phyloP scores from a whole-genome alignment of 2,797 vertebrate genomes.

The Eulemur coronatus region DNA sequence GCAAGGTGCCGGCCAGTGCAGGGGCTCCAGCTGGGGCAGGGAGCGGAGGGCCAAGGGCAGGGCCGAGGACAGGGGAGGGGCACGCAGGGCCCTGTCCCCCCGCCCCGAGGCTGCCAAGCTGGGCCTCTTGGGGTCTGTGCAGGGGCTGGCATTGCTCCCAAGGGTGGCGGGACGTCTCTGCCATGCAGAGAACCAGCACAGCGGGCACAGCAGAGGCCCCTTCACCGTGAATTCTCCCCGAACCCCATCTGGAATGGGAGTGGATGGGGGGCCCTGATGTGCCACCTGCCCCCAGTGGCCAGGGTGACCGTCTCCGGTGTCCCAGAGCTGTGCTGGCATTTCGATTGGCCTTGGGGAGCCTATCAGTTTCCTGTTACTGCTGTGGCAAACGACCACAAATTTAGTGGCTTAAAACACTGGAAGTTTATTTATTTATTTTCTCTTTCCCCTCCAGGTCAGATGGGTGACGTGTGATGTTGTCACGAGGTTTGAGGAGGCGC shows the following conservation, averaged over 20 bases:
- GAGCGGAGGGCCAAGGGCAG: background rate
- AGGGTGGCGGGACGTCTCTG: background rate
- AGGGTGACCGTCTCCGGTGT: background rate
- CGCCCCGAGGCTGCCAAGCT: rapidly evolving
- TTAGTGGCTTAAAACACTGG: background rate
- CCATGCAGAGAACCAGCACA: background rate
- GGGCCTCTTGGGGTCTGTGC: background rate
- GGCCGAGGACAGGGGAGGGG: no score
- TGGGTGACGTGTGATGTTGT: no score
- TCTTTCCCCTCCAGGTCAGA: no score
- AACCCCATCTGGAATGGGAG: no score
- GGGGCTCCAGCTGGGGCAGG: background rate
- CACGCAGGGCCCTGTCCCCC: rapidly evolving
- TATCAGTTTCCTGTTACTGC: background rate
- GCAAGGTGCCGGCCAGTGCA: rapidly evolving
- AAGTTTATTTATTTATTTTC: background rate
- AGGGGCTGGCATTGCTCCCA: background rate
- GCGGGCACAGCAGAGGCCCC: rapidly evolving
- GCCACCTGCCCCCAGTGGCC: background rate
- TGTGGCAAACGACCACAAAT: background rate
- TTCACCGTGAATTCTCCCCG: rapidly evolving
- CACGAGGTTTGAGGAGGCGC: background rate
- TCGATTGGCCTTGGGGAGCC: background rate
- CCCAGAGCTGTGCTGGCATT: background rate
- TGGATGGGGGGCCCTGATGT: no score